A percentile compares a stretch with the other conserved stretches of the same genome.
These are phyloP conservation scores for Heliconius congener DNA, from an alignment of 1,140 invertebrate species.

Conservation along the genomic window DNA sequence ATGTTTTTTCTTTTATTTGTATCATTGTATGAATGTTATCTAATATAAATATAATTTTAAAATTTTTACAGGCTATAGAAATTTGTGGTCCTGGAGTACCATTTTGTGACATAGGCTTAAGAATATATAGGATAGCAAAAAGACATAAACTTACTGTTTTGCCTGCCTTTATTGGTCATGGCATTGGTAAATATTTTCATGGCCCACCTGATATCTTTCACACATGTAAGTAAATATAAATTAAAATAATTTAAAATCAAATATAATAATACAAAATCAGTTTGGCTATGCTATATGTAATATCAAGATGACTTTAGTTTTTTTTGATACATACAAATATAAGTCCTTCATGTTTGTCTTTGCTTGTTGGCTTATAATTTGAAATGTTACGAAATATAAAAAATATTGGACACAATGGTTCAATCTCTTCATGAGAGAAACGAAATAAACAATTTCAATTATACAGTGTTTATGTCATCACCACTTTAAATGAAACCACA, in stretches of 20 bases:
- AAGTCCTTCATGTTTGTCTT: too few species aligned
- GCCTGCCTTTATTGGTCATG: conserved; percentile 93
- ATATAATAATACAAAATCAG: background rate
- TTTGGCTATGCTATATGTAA: background rate
- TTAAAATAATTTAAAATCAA: background rate
- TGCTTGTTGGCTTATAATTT: too few species aligned
- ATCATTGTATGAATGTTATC: background rate
- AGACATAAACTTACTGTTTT: conserved; percentile 86
- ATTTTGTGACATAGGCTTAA: conserved; percentile 88
- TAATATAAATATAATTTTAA: background rate
- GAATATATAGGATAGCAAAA: conserved; percentile 85
- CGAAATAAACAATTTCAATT: too few species aligned
- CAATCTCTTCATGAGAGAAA: too few species aligned
- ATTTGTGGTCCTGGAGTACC: conserved; percentile 89
- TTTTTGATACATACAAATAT: background rate
- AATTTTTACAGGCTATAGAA: conserved; percentile 83
- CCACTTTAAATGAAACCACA: too few species aligned
- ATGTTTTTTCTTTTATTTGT: too few species aligned
- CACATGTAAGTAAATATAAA: conserved; percentile 79
- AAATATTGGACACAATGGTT: too few species aligned
- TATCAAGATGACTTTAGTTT: too few species aligned
- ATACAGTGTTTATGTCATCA: too few species aligned
- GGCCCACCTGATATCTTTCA: conserved; percentile 95
- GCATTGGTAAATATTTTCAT: conserved; percentile 96
- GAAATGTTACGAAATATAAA: too few species aligned